Base-by-base conservation (phyloP, 2,797 vertebrate genomes). In the Antennarius maculatus region DNA sequence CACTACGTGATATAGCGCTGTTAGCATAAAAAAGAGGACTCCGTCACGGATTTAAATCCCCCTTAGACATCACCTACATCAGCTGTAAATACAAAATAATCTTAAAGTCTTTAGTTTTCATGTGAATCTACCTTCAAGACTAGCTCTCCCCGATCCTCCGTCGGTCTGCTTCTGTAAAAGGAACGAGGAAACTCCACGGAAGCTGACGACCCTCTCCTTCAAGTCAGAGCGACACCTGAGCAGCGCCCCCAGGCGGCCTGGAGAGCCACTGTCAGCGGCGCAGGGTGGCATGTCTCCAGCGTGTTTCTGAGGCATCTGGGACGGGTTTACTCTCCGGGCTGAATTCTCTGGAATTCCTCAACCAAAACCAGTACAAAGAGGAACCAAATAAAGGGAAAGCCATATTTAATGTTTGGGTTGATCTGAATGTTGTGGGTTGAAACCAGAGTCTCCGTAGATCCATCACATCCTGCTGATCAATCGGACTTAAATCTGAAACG, bases 111-210 rank as follows among this genome's bases (percentile, higher is more conserved):
- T 16, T 6, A 0, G 0, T 42, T 57, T 65, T 49, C 0, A 28
- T 7, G 3, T 0, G 1, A 2, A 1, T 68, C 88, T 90, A 91
- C 90, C 89, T 89, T 74, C 60, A 64, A 63, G 69, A 37, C 69
- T 15, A n/a, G 27, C 77, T 48, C 56, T 43, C 65, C 58, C 54
- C 48, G 5, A 69, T 74, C 56, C 60, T 70, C 64, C 70, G 77
- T 83, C 72, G 78, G 73, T 66, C 4, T 73, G 28, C 45, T 16
- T 77, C 29, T 74, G 10, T 34, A 48, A 17, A 48, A 58, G 5
- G 45, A 14, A 56, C 55, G 15, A 61, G 41, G 71, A 80, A 66
- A 31, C 14, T 31, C 12, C n/a, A 46, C 18, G 42, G 49, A 41
- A 13, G 58, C 15, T 5, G 14, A 61, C 28, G 12, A 14, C 34